These are phyloP conservation scores for Alca torda DNA, from an alignment of 2,797 vertebrate genomes.

Conservation along the genomic window DNA sequence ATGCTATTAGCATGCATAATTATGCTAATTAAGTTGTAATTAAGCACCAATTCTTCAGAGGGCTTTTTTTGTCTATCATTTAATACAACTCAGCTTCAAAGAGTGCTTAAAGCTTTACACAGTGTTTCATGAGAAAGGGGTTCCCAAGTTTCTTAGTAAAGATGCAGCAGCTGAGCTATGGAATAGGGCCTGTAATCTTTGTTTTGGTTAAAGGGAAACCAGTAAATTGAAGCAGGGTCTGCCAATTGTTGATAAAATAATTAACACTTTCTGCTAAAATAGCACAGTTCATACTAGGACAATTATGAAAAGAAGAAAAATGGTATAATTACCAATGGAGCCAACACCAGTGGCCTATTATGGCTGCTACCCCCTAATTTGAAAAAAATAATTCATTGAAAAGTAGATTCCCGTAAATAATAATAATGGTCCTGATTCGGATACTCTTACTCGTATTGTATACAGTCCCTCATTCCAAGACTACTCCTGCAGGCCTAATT, in stretches of 20 bases:
- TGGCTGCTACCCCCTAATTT: slow-evolving; percentile 72
- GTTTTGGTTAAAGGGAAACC: slow-evolving; percentile 81
- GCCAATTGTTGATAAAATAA: slow-evolving; percentile 83
- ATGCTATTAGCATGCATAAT: slow-evolving; percentile 99
- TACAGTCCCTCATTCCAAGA: slow-evolving; percentile 34
- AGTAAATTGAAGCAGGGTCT: slow-evolving; percentile 78
- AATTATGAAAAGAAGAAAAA: slow-evolving; percentile 79
- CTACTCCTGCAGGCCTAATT: slow-evolving; percentile 48
- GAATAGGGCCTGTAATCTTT: slow-evolving; percentile 76
- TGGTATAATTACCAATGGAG: slow-evolving; percentile 78
- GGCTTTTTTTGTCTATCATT: slow-evolving; percentile 96
- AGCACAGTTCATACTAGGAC: slow-evolving; percentile 78
- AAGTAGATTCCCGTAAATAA: slow-evolving; percentile 70
- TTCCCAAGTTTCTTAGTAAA: slow-evolving; percentile 77
- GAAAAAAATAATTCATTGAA: slow-evolving; percentile 66
- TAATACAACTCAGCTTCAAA: slow-evolving; percentile 92
- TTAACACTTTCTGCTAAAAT: slow-evolving; percentile 80
- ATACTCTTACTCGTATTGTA: slow-evolving; percentile 22
- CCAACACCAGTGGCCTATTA: slow-evolving; percentile 74
- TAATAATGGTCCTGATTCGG: slow-evolving; percentile 51
- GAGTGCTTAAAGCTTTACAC: slow-evolving; percentile 89
- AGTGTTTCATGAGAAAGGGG: slow-evolving; percentile 78
- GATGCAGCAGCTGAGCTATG: slow-evolving; percentile 73
- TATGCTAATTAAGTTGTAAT: slow-evolving; percentile 99
- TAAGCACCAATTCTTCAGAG: slow-evolving; percentile 99